Evolutionary conservation across 2,888 invertebrate genomes (phyloP).

Genomic region (Hydrotaea cyrtoneurina): DNA sequence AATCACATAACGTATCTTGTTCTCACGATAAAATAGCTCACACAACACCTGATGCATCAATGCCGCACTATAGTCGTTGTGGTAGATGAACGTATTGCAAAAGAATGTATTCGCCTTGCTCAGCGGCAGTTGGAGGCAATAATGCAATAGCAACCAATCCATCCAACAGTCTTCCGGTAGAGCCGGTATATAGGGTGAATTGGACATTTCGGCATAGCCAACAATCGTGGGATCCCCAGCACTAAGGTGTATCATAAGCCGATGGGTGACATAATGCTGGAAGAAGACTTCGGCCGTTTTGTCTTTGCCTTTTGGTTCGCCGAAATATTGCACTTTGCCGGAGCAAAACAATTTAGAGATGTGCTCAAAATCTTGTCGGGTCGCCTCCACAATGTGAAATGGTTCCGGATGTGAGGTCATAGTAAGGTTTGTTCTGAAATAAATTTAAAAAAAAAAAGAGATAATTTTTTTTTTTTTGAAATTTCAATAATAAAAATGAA

Average conservation of each 20-base stretch:
- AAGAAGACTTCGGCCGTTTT: slow-evolving; percentile 67
- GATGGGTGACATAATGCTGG: slow-evolving; percentile 70
- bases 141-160: slow-evolving; percentile 73
- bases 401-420: background rate
- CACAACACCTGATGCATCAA: slow-evolving; percentile 64
- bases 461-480: background rate
- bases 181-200: slow-evolving; percentile 71
- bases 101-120: slow-evolving; percentile 72
- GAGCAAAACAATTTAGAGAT: slow-evolving; percentile 36
- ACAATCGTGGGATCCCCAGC: slow-evolving; percentile 49
- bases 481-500: too few relatives aligned
- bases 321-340: slow-evolving; percentile 41
- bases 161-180: slow-evolving; percentile 73
- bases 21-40: slow-evolving; percentile 73
- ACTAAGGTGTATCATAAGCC: slow-evolving; percentile 68
- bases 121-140: slow-evolving; percentile 68
- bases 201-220: slow-evolving; percentile 75
- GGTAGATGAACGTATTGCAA: slow-evolving; percentile 70
- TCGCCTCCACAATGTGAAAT: slow-evolving; percentile 53
- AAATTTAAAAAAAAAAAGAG: background rate
- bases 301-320: slow-evolving; percentile 46
- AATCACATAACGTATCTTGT: slow-evolving; percentile 69
- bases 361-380: slow-evolving; percentile 20
- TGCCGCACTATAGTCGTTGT: slow-evolving; percentile 42
- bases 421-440: background rate